Evolutionary conservation across 2,113 vertebrate genomes (phyloP), one percentile per base, ranked within the genome.

Genomic region (Phoenicopterus ruber): DNA sequence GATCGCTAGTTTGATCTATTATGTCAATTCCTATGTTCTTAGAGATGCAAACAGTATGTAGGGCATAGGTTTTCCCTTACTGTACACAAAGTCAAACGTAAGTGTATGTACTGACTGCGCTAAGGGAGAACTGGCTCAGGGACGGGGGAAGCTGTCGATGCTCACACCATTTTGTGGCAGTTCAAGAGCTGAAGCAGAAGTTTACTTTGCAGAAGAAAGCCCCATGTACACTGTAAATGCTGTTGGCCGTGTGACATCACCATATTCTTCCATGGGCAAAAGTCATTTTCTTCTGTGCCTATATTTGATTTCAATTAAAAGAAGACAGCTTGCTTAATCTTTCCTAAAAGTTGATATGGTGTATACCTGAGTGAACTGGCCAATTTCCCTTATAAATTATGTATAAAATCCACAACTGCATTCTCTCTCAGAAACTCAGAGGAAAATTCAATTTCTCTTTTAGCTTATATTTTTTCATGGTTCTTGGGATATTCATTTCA

Each of bases 341-440:
- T 97, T 98, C 87, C 91, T 96, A 95, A 93, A 97, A 98, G 96
- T 97, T 97, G 98, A 97, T 98, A 97, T 1, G 54, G 88, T 97
- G 42, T 96, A 98, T 97, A 98, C 97, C 93, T 98, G 98, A 98
- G 93, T 97, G 97, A 98, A 98, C 24, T 95, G 98, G 93, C 97
- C 98, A 98, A 98, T 98, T 98, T 98, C 93, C 82, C 98, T 98
- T 98, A 98, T 98, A 98, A 98, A 98, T 98, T 98, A 98, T 98
- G 98, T 98, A 98, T 98, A 97, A 97, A 98, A 97, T 97, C 62
- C 91, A 96, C 95, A 97, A 94, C 72, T 69, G 78, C 94, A 15
- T 95, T 97, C 97, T 97, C 74, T 97, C 91, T 93, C 85, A 96
- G 95, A 96, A 97, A 96, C 94, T 97, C 96, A 86, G 96, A 97